Conservation (phyloP, 2,888 invertebrate species). For the Miltochrista miniata region DNA sequence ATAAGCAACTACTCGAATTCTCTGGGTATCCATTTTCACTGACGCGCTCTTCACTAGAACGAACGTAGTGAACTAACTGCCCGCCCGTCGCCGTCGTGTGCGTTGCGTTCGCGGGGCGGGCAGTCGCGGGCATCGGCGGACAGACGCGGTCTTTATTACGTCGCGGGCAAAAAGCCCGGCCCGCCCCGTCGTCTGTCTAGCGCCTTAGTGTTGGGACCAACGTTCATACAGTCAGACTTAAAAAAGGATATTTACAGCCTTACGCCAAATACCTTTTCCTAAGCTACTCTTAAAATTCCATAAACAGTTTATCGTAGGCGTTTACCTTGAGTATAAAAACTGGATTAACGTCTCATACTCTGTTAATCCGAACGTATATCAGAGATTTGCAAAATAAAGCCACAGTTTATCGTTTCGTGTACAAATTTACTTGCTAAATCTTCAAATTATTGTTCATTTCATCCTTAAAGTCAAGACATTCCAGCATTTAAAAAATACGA, state of each 20-base stretch:
- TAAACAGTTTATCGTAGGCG: constrained; percentile 59
- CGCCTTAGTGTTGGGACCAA: constrained; percentile 17
- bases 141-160: too few species aligned
- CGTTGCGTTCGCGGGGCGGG: too few species aligned
- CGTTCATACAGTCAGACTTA: constrained; percentile 22
- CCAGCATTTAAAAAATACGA: constrained; percentile 13
- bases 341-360: constrained; percentile 65
- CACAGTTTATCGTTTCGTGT: constrained; percentile 15
- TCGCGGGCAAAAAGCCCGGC: too few species aligned
- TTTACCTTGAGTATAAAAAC: constrained; percentile 60
- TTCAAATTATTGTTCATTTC: not conserved
- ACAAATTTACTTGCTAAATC: constrained; percentile 4
- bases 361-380: constrained; percentile 65
- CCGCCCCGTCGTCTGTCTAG: too few species aligned
- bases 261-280: constrained; percentile 28
- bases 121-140: too few species aligned
- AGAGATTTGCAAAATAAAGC: constrained; percentile 58
- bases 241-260: constrained; percentile 25
- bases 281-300: constrained; percentile 61
- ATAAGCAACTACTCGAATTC: too few species aligned
- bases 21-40: too few species aligned
- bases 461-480: constrained; percentile 15
- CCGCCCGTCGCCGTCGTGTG: too few species aligned
- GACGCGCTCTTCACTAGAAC: too few species aligned
- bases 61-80: too few species aligned